phyloP scores from a whole-genome alignment of 2,888 invertebrate genomes.

The Crematogaster levior region DNA sequence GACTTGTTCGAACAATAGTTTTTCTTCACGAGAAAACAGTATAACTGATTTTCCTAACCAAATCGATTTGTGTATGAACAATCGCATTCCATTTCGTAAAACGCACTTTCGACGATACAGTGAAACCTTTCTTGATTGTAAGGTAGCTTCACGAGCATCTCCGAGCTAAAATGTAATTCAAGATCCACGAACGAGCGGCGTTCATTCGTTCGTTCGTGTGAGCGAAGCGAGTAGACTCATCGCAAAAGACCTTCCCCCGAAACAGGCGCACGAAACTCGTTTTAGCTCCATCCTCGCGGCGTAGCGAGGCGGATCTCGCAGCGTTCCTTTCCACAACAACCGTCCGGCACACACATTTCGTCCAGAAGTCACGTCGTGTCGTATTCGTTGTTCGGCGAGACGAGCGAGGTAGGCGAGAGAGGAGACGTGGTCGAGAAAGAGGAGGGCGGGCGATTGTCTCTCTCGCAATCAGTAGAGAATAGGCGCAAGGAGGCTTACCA shows the following conservation, averaged over 20 bases:
- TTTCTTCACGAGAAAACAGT: not conserved
- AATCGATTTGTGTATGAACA: not conserved
- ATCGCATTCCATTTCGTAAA: constrained; percentile 14
- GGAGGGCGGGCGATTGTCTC: not conserved
- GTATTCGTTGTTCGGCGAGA: constrained; percentile 45
- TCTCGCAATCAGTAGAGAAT: constrained; percentile 23
- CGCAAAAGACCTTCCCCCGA: constrained; percentile 53
- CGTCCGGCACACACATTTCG: constrained; percentile 50
- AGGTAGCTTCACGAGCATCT: constrained; percentile 14
- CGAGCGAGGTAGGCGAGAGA: constrained; percentile 11
- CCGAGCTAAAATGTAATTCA: constrained; percentile 46
- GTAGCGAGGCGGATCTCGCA: constrained; percentile 50
- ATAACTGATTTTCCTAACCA: not conserved
- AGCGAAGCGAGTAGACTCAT: constrained; percentile 44
- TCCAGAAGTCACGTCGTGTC: constrained; percentile 55
- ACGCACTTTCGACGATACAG: not conserved
- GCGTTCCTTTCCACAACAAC: constrained; percentile 48
- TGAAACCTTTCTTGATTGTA: constrained; percentile 16
- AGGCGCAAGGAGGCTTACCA: constrained; percentile 21
- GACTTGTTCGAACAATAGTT: too few species aligned
- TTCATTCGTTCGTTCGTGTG: constrained; percentile 22
- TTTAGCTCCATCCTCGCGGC: constrained; percentile 52
- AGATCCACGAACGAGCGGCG: constrained; percentile 29
- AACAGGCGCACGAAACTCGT: constrained; percentile 53
- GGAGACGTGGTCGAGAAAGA: constrained; percentile 12